Evolutionary conservation across 2,797 vertebrate genomes (phyloP).

Genomic region (Monodelphis domestica): DNA sequence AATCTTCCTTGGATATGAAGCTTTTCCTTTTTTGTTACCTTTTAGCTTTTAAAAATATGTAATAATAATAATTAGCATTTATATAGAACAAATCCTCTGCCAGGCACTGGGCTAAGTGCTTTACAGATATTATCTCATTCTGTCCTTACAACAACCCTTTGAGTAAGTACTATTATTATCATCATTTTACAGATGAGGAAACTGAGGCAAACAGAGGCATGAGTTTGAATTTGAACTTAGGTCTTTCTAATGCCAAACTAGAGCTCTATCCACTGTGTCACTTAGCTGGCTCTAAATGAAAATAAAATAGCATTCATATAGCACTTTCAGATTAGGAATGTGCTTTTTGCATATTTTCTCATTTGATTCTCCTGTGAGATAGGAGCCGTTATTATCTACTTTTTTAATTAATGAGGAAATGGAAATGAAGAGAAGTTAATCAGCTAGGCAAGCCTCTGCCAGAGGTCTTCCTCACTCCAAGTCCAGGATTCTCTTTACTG

Average conservation of each 20-base stretch:
- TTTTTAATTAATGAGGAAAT: background rate
- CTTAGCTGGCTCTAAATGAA: background rate
- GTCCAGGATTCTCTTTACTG: background rate
- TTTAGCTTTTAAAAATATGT: background rate
- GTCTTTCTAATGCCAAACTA: background rate
- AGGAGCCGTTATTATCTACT: background rate
- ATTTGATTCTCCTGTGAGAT: background rate
- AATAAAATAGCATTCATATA: background rate
- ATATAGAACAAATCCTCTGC: background rate
- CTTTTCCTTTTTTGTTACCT: background rate
- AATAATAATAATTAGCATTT: background rate
- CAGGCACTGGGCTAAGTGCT: background rate
- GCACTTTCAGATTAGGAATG: background rate
- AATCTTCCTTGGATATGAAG: background rate
- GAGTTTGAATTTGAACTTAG: background rate
- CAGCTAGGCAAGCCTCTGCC: background rate
- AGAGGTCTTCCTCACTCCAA: background rate
- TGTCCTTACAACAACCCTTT: background rate
- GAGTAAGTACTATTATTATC: background rate
- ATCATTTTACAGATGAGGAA: background rate
- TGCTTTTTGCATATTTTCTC: background rate
- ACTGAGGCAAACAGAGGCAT: background rate
- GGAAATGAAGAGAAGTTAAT: background rate
- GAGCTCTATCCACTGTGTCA: background rate
- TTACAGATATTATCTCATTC: background rate